Conservation (phyloP, 2,888 invertebrate species). For the Perizoma flavofasciatum region DNA sequence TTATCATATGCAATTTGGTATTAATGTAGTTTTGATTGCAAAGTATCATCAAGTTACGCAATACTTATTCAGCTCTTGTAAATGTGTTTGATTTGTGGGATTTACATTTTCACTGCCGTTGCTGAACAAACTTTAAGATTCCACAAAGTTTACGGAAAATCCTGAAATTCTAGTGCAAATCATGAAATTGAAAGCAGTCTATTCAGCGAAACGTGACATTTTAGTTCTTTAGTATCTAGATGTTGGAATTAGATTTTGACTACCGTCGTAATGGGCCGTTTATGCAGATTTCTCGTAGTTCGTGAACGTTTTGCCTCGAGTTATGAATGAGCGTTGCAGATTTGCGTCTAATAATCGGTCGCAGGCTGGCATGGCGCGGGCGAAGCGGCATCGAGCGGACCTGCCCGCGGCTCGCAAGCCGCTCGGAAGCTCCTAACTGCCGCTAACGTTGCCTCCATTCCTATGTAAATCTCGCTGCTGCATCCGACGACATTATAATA, state of each 20-base stretch:
- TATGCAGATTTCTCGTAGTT: slow-evolving; percentile 68
- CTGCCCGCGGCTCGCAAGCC: slow-evolving; percentile 43
- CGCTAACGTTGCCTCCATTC: slow-evolving; percentile 67
- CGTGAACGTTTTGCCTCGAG: slow-evolving; percentile 63
- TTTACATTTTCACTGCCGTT: slow-evolving; percentile 1
- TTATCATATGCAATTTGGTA: slow-evolving; percentile 25
- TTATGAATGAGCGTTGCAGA: slow-evolving; percentile 73
- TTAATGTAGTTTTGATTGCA: slow-evolving; percentile 33
- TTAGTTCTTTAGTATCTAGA: slow-evolving; percentile 52
- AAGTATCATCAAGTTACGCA: slow-evolving; percentile 29
- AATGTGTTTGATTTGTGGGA: slow-evolving; percentile 2
- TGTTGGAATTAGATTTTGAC: slow-evolving; percentile 61
- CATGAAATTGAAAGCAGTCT: slow-evolving; percentile 37
- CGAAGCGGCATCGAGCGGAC: slow-evolving; percentile 3
- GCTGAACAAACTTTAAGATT: slow-evolving; percentile 18
- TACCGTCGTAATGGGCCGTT: slow-evolving; percentile 65
- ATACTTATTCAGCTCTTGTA: slow-evolving; percentile 12
- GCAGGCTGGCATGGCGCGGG: background rate
- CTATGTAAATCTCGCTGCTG: slow-evolving; percentile 75
- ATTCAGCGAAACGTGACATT: slow-evolving; percentile 43
- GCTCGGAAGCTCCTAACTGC: slow-evolving; percentile 69
- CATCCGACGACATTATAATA: slow-evolving; percentile 72
- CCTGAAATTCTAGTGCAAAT: slow-evolving; percentile 28
- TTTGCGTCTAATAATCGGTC: slow-evolving; percentile 65
- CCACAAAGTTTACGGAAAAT: slow-evolving; percentile 19